phyloP scores from a whole-genome alignment of 1,140 invertebrate species.

The Melanaphis sacchari region DNA sequence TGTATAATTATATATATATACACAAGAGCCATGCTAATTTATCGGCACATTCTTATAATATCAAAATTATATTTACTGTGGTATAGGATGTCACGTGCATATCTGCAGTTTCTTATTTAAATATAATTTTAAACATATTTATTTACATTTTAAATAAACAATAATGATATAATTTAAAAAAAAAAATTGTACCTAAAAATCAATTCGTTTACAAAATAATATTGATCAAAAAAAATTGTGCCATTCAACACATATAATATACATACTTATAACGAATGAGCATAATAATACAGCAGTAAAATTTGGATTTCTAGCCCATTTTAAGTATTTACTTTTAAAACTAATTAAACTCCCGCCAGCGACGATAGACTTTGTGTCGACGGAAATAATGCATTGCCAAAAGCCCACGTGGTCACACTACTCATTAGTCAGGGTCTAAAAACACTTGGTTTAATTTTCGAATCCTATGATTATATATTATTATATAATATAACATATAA shows the following conservation, averaged over 20 bases:
- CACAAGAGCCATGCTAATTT: no score
- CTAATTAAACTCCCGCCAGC: neutral
- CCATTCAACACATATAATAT: no score
- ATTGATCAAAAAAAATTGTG: neutral
- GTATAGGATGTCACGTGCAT: neutral
- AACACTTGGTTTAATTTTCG: neutral
- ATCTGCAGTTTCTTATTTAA: fast-evolving
- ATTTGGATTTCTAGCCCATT: neutral
- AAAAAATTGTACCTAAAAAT: neutral
- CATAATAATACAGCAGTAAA: neutral
- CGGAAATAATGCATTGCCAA: neutral
- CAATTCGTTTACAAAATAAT: neutral
- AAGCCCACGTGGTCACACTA: neutral
- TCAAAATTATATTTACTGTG: no score
- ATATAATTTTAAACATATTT: no score
- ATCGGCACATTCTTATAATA: no score
- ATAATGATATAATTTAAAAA: neutral
- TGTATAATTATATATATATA: no score
- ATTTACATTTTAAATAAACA: neutral
- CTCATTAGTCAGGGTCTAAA: neutral
- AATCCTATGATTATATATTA: neutral
- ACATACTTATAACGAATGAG: neutral
- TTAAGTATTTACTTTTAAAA: slow-evolving; percentile 1
- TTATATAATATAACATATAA: neutral
- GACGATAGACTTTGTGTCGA: neutral